A percentile compares a stretch with the other conserved stretches of the same genome.
These are phyloP conservation scores for Halisarca cf. caerulea DNA, from an alignment of 37 sponge, comb jelly and placozoan species.

Conservation along the genomic window DNA sequence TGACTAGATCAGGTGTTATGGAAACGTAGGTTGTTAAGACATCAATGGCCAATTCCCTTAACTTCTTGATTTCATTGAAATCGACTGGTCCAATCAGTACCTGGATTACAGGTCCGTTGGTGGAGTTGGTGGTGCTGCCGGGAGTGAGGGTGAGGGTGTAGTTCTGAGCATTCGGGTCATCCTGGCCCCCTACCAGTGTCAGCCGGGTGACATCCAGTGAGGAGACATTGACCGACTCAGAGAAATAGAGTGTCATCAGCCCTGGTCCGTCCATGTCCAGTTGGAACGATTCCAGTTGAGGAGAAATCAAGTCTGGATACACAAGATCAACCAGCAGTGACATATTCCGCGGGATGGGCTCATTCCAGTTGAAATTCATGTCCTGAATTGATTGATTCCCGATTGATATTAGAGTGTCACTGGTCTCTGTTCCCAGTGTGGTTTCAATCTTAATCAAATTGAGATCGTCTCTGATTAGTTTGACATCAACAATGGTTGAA, in stretches of 20 bases:
- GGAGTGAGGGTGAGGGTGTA: slow-evolving; percentile 38
- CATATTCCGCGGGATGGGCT: not conserved
- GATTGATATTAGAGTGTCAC: slow-evolving; percentile 60
- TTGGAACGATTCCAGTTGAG: slow-evolving; percentile 48
- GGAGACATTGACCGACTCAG: slow-evolving; percentile 74
- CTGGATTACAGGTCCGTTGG: slow-evolving; percentile 67
- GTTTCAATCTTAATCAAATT: slow-evolving; percentile 83
- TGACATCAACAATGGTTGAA: slow-evolving; percentile 58
- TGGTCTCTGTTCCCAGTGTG: not conserved
- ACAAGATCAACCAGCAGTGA: slow-evolving; percentile 32
- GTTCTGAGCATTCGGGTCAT: not conserved
- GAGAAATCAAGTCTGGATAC: slow-evolving; percentile 34
- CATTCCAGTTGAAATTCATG: slow-evolving; percentile 69
- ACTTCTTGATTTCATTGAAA: slow-evolving; percentile 64
- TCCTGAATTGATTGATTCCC: slow-evolving; percentile 46
- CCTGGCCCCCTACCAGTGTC: slow-evolving; percentile 46
- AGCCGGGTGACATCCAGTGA: slow-evolving; percentile 68
- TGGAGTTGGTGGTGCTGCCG: slow-evolving; percentile 42
- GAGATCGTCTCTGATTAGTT: slow-evolving; percentile 62
- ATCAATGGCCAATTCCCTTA: slow-evolving; percentile 49
- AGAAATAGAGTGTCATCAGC: slow-evolving; percentile 72
- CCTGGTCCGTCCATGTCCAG: slow-evolving; percentile 77
- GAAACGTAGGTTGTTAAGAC: slow-evolving; percentile 52
- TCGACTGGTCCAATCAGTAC: slow-evolving; percentile 50
- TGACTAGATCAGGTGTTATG: slow-evolving; percentile 46